These are phyloP conservation scores for Phenganax stokvisi DNA, from an alignment of 92 coral and sea anemone genomes.

Conservation along the genomic window DNA sequence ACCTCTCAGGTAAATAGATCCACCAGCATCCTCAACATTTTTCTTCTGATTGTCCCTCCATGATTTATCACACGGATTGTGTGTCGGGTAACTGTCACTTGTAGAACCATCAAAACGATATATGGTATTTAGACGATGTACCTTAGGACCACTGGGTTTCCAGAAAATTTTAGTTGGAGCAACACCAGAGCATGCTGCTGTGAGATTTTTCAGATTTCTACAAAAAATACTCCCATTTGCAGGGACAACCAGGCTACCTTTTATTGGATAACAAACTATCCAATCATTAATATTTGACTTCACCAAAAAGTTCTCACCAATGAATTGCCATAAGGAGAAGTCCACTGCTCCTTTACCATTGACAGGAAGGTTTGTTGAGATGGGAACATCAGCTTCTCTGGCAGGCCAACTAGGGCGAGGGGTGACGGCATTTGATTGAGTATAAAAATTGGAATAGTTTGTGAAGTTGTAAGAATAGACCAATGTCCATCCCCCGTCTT, in stretches of 20 bases:
- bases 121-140: not conserved
- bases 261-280: conserved; percentile 49
- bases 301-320: conserved; percentile 56
- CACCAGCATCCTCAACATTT: conserved; percentile 57
- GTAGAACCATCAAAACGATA: conserved; percentile 52
- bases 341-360: conserved; percentile 54
- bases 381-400: not conserved
- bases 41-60: conserved; percentile 26
- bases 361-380: conserved; percentile 48
- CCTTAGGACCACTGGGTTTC: not conserved
- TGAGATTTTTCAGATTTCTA: conserved; percentile 37
- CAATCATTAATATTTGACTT: conserved; percentile 70
- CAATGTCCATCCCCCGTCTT: not conserved
- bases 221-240: conserved; percentile 45
- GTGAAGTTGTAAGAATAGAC: not conserved
- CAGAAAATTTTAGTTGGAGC: conserved; percentile 15
- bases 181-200: conserved; percentile 22
- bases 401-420: too few relatives aligned
- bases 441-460: not conserved
- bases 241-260: conserved; percentile 48
- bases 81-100: conserved; percentile 43
- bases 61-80: conserved; percentile 48
- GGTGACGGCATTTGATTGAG: not conserved
- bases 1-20: conserved; percentile 54
- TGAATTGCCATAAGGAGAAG: conserved; percentile 45